Evolutionary conservation across 2,888 invertebrate genomes (phyloP).

Genomic region (Sialis fuliginosa): DNA sequence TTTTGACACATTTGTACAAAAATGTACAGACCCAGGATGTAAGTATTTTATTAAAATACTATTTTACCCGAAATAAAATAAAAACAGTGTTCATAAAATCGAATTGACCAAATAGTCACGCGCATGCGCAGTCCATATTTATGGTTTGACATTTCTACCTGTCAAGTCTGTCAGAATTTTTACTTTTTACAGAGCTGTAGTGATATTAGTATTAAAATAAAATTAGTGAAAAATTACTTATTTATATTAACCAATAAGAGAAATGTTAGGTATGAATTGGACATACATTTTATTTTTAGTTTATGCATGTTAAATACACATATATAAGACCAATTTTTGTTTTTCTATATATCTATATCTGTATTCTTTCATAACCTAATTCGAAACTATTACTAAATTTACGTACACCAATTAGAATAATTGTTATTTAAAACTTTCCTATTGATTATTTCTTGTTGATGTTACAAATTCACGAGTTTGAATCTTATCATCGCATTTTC

Average conservation of each 20-base stretch:
- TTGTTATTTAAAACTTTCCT: too few species aligned
- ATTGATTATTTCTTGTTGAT: too few species aligned
- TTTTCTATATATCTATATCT: neutral
- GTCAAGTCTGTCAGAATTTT: neutral
- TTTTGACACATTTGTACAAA: conserved; percentile 55
- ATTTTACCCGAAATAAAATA: neutral
- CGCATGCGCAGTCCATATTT: neutral
- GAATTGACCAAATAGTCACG: neutral
- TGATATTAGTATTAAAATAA: too few species aligned
- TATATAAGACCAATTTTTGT: neutral
- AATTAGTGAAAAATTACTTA: neutral
- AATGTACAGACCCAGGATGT: conserved; percentile 71
- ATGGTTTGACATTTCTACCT: neutral
- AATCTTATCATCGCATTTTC: too few species aligned
- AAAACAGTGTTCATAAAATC: neutral
- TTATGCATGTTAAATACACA: neutral
- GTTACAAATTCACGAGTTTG: too few species aligned
- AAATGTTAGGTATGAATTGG: neutral
- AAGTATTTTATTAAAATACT: conserved; percentile 29
- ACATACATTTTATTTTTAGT: neutral
- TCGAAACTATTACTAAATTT: too few species aligned
- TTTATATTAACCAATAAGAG: neutral
- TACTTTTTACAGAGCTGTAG: too few species aligned
- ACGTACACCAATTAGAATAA: too few species aligned
- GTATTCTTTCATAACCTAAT: neutral